Conservation (phyloP, 2,113 vertebrate genomes). For the Haemorhous mexicanus region DNA sequence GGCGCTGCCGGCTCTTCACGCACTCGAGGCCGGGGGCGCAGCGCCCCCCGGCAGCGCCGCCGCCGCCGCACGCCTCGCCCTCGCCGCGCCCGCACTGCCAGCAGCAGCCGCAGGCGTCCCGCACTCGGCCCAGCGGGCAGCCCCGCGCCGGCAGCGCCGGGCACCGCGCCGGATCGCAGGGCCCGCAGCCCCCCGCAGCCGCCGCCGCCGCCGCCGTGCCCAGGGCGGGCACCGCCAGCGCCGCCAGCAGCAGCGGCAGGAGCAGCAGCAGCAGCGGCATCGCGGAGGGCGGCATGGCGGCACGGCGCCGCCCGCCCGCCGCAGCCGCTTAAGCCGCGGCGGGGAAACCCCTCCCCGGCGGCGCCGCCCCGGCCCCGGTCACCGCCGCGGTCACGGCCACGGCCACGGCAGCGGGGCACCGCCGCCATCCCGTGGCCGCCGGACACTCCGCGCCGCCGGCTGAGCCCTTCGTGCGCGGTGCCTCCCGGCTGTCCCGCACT, state of each 20-base stretch:
- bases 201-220: neutral
- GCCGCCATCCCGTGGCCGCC: neutral
- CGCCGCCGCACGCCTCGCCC: slow-evolving; percentile 70
- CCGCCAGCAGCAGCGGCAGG: neutral
- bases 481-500: neutral
- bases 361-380: neutral
- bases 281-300: neutral
- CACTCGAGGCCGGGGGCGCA: slow-evolving; percentile 84
- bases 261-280: neutral
- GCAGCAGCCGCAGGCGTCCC: neutral
- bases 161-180: too few relatives aligned
- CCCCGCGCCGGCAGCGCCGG: neutral
- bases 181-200: too few relatives aligned
- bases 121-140: neutral
- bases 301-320: slow-evolving; percentile 32
- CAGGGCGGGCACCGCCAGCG: neutral
- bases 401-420: neutral
- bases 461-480: accelerated
- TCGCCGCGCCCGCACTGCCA: neutral
- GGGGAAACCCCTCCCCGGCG: neutral
- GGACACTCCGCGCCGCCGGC: neutral
- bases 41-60: slow-evolving; percentile 60
- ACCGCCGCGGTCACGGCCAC: neutral
- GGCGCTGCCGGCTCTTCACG: slow-evolving; percentile 71
- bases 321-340: neutral